Evolutionary conservation across 2,113 vertebrate genomes (phyloP).

Genomic region (Pangasianodon gigas): DNA sequence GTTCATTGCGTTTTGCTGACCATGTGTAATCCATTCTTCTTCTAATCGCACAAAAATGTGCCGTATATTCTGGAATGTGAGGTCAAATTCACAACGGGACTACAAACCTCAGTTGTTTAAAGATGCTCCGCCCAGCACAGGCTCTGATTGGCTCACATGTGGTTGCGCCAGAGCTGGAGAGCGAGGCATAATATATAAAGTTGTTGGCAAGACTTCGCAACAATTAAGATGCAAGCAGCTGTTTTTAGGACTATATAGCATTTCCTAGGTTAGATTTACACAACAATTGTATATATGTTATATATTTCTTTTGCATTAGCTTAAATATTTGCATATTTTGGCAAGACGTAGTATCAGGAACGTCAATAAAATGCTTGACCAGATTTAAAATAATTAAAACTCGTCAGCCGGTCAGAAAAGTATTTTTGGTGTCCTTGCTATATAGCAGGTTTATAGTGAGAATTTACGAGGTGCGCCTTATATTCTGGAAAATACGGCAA

Average conservation of each 20-base stretch:
- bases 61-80: background rate
- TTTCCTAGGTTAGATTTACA: background rate
- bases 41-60: slow-evolving; percentile 61
- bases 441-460: background rate
- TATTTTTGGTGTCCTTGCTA: background rate
- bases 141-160: background rate
- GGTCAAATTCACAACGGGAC: background rate
- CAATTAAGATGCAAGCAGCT: background rate
- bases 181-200: too few relatives aligned
- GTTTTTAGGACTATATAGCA: background rate
- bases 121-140: background rate
- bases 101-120: background rate
- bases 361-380: background rate
- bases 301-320: background rate
- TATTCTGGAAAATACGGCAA: slow-evolving; percentile 71
- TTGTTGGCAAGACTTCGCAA: background rate
- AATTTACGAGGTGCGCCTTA: slow-evolving; percentile 42
- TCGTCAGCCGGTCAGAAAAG: background rate
- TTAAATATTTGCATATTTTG: background rate
- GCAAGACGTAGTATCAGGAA: background rate
- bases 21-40: slow-evolving; percentile 68
- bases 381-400: background rate
- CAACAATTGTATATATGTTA: background rate
- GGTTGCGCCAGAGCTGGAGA: too few relatives aligned
- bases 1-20: slow-evolving; percentile 55